Conservation (phyloP, 2,888 invertebrate species). For the Drosophila atroscutellata region DNA sequence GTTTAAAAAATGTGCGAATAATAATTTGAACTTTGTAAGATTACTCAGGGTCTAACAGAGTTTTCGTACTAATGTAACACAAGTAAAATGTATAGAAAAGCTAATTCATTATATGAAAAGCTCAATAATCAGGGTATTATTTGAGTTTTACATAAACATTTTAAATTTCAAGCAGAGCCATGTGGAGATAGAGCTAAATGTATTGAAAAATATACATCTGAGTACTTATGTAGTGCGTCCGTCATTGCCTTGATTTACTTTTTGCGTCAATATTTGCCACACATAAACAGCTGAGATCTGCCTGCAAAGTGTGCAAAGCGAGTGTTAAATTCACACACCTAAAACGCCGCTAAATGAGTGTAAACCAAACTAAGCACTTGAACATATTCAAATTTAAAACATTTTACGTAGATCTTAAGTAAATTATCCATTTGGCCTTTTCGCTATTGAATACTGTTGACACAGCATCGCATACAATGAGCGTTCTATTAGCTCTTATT, state of each 20-base stretch:
- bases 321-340: constrained; percentile 68
- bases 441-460: constrained; percentile 38
- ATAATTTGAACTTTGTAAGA: neutral
- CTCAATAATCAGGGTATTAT: neutral
- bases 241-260: constrained; percentile 66
- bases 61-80: neutral
- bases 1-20: too few relatives aligned
- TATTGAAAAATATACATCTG: constrained; percentile 15
- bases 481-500: constrained; percentile 21
- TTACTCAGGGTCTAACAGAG: neutral
- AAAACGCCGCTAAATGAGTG: constrained; percentile 55
- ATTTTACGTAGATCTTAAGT: constrained; percentile 23
- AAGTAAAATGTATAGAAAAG: neutral
- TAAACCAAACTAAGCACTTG: constrained; percentile 26
- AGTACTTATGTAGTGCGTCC: constrained; percentile 45
- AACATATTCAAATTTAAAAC: constrained; percentile 19
- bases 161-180: constrained; percentile 40
- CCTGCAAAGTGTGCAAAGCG: constrained; percentile 21
- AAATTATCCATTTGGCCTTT: constrained; percentile 27
- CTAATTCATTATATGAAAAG: neutral
- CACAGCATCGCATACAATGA: constrained; percentile 35
- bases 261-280: constrained; percentile 55
- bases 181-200: constrained; percentile 26
- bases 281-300: constrained; percentile 32
- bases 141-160: constrained; percentile 13